These are phyloP conservation scores for Tetragonula clypearis DNA, from an alignment of 1,140 invertebrate species.

Conservation along the genomic window DNA sequence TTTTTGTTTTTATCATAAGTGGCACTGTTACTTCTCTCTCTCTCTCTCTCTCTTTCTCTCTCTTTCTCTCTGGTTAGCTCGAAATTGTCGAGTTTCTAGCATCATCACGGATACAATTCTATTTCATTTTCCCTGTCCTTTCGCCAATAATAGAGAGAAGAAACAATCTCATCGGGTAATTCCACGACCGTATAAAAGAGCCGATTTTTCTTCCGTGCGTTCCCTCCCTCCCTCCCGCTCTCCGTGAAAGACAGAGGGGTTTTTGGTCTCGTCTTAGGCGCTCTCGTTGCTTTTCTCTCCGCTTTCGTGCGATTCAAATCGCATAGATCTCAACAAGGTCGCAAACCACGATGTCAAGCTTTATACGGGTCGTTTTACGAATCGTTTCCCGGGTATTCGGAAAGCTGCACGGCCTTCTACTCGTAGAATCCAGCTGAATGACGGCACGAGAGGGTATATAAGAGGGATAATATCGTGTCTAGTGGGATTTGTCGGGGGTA, in stretches of 20 bases:
- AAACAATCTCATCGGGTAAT: slow-evolving; percentile 12
- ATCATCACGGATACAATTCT: not conserved
- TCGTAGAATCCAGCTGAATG: slow-evolving; percentile 58
- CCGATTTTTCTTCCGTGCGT: not conserved
- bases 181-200: not conserved
- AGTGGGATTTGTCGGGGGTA: slow-evolving; percentile 69
- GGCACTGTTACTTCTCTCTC: not conserved
- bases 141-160: not conserved
- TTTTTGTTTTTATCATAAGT: not conserved
- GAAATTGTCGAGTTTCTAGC: not conserved
- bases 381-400: slow-evolving; percentile 48
- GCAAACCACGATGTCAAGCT: slow-evolving; percentile 56
- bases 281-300: slow-evolving; percentile 13
- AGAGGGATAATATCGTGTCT: slow-evolving; percentile 70
- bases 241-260: not conserved
- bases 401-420: slow-evolving; percentile 41
- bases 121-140: not conserved
- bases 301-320: slow-evolving; percentile 53
- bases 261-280: not conserved
- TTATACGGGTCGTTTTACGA: slow-evolving; percentile 53
- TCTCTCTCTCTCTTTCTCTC: not conserved
- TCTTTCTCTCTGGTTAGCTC: not conserved
- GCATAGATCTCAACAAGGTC: slow-evolving; percentile 53
- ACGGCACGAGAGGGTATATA: slow-evolving; percentile 59
- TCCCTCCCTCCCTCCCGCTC: too few relatives aligned